These are phyloP conservation scores for Pedicia rivosa DNA, from an alignment of 2,888 invertebrate species.

Conservation along the genomic window DNA sequence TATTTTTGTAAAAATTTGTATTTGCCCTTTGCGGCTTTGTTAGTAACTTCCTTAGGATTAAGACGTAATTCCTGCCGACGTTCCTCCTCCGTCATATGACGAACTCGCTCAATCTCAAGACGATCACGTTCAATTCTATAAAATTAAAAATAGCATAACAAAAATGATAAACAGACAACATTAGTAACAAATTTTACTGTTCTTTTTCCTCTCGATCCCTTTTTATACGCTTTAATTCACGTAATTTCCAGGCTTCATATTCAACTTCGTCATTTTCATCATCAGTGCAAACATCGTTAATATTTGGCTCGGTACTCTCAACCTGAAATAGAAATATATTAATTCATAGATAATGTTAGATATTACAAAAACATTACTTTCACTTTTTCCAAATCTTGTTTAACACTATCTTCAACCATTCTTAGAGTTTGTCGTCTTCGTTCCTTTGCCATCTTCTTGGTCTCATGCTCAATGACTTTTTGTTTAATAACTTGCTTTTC, in stretches of 20 bases:
- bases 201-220: slow-evolving; percentile 92
- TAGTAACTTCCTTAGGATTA: slow-evolving; percentile 86
- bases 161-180: no score
- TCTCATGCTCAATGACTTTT: slow-evolving; percentile 70
- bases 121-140: slow-evolving; percentile 71
- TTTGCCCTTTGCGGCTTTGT: slow-evolving; percentile 92
- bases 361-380: slow-evolving; percentile 28
- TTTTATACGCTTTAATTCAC: slow-evolving; percentile 92
- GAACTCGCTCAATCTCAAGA: slow-evolving; percentile 73
- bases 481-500: slow-evolving; percentile 75
- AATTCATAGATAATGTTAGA: not conserved
- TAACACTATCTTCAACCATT: slow-evolving; percentile 77
- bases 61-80: slow-evolving; percentile 71
- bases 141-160: slow-evolving; percentile 16
- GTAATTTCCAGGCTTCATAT: slow-evolving; percentile 94
- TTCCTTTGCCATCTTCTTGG: slow-evolving; percentile 75
- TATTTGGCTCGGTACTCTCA: slow-evolving; percentile 56
- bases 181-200: slow-evolving; percentile 43
- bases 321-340: slow-evolving; percentile 33
- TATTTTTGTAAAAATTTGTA: slow-evolving; percentile 99
- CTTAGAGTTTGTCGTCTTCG: slow-evolving; percentile 72
- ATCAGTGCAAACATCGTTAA: slow-evolving; percentile 79
- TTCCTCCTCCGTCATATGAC: slow-evolving; percentile 94
- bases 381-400: slow-evolving; percentile 55
- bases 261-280: slow-evolving; percentile 94